These are phyloP conservation scores for Nesometra sesokonis DNA, from an alignment of 35 echinoderm and acorn worm genomes.

Conservation along the genomic window DNA sequence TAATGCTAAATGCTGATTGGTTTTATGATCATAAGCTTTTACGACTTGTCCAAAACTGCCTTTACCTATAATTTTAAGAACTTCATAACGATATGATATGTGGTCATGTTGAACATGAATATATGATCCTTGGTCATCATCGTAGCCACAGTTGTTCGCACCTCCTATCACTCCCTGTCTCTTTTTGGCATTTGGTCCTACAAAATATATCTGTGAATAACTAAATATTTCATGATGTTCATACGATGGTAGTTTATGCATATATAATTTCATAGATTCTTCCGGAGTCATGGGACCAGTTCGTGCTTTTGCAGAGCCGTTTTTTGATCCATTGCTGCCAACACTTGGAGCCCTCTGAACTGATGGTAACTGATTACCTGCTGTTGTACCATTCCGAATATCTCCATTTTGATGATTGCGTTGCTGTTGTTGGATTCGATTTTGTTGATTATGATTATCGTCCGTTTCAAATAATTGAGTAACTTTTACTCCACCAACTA, in stretches of 20 bases:
- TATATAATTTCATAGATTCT: slow-evolving; percentile 95
- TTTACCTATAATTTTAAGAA: slow-evolving; percentile 97
- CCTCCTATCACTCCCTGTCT: slow-evolving; percentile 93
- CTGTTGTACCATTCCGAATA: slow-evolving; percentile 42
- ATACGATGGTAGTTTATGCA: slow-evolving; percentile 97
- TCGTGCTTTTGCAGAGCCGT: slow-evolving; percentile 66
- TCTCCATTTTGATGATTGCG: slow-evolving; percentile 21
- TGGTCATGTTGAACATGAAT: slow-evolving; percentile 99
- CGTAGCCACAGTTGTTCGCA: slow-evolving; percentile 95
- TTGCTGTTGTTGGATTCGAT: slow-evolving; percentile 36
- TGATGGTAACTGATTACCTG: slow-evolving; percentile 44
- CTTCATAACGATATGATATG: slow-evolving; percentile 92
- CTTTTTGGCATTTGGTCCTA: slow-evolving; percentile 99
- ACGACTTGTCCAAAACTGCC: slow-evolving; percentile 99
- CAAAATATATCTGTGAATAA: slow-evolving; percentile 75
- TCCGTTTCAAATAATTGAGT: slow-evolving; percentile 91
- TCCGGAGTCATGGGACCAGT: slow-evolving; percentile 83
- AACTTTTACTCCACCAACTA: slow-evolving; percentile 78
- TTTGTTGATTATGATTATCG: slow-evolving; percentile 92
- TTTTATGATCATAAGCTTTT: slow-evolving; percentile 99
- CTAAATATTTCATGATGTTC: slow-evolving; percentile 99
- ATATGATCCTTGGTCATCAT: slow-evolving; percentile 98
- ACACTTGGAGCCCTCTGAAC: slow-evolving; percentile 63
- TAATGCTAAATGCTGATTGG: slow-evolving; percentile 90
- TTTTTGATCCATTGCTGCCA: slow-evolving; percentile 71